phyloP scores from a whole-genome alignment of 2,113 vertebrate genomes.

The Gobius niger region DNA sequence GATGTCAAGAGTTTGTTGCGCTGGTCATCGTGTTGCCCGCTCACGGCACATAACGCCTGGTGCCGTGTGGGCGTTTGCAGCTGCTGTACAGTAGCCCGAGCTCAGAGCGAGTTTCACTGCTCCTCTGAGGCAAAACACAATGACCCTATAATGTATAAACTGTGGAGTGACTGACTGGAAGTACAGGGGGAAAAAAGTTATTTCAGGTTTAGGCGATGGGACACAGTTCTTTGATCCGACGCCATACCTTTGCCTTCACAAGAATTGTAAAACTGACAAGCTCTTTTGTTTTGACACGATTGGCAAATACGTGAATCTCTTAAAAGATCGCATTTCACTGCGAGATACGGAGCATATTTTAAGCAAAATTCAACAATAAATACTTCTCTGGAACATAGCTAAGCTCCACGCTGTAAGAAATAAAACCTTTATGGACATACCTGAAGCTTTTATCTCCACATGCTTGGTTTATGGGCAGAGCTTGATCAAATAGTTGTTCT shows the following conservation, averaged over 20 bases:
- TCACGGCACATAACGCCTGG: background rate
- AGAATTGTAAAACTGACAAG: too few species aligned
- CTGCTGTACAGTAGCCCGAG: slow-evolving; percentile 50
- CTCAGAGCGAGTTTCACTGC: slow-evolving; percentile 18
- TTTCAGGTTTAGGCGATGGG: background rate
- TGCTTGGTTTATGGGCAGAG: background rate
- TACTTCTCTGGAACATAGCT: background rate
- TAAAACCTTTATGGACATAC: slow-evolving; percentile 2
- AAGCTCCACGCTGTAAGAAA: background rate
- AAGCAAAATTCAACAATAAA: background rate
- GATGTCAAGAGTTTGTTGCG: too few species aligned
- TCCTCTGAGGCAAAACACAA: slow-evolving; percentile 15
- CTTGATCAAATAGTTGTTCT: slow-evolving; percentile 4
- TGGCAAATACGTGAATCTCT: slow-evolving; percentile 8
- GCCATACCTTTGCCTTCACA: too few species aligned
- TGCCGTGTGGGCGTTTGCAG: slow-evolving; percentile 26
- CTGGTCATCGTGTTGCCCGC: background rate
- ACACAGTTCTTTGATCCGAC: too few species aligned
- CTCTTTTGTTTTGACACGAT: too few species aligned
- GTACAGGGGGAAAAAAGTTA: slow-evolving; percentile 10
- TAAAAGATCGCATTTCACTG: background rate
- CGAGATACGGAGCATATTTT: background rate
- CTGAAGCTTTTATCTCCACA: slow-evolving; percentile 6
- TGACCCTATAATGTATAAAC: slow-evolving; percentile 9
- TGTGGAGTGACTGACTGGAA: background rate